Conservation (phyloP, 2,797 vertebrate genomes). For the Clarias laeviceps region DNA sequence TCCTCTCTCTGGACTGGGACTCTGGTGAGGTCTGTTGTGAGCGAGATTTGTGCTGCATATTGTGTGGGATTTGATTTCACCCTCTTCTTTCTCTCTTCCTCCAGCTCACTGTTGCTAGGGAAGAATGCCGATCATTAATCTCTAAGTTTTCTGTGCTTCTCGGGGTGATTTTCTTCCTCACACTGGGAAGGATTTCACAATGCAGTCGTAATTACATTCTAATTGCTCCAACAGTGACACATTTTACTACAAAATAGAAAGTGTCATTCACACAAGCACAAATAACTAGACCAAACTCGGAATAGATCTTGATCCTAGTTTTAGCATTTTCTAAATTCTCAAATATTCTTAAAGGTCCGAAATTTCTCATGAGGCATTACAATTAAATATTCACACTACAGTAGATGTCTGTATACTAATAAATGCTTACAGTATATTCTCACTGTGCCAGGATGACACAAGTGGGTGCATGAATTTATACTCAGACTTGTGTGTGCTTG, state of each 20-base stretch:
- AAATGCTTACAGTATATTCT: not conserved
- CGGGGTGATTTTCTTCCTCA: conserved; percentile 15
- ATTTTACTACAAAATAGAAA: not conserved
- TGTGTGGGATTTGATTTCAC: conserved; percentile 26
- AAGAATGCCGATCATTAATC: conserved; percentile 38
- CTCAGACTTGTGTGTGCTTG: conserved; percentile 12
- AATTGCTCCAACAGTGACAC: conserved; percentile 5
- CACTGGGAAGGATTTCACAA: not conserved
- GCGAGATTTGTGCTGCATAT: not conserved
- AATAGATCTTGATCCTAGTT: not conserved
- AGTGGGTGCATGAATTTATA: not conserved
- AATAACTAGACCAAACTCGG: not conserved
- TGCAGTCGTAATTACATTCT: conserved; percentile 28
- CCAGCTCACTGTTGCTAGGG: conserved; percentile 38
- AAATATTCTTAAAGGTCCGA: not conserved
- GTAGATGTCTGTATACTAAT: not conserved
- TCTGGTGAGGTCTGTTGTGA: not conserved
- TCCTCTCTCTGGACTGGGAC: not conserved
- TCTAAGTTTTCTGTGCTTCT: conserved; percentile 26
- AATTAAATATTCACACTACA: not conserved
- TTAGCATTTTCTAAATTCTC: not conserved
- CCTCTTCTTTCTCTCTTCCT: not conserved
- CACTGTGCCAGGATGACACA: not conserved
- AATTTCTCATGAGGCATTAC: not conserved
- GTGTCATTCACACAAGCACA: not conserved